Evolutionary conservation across 2,797 vertebrate genomes (phyloP).

Genomic region (Poliocrania exsul): DNA sequence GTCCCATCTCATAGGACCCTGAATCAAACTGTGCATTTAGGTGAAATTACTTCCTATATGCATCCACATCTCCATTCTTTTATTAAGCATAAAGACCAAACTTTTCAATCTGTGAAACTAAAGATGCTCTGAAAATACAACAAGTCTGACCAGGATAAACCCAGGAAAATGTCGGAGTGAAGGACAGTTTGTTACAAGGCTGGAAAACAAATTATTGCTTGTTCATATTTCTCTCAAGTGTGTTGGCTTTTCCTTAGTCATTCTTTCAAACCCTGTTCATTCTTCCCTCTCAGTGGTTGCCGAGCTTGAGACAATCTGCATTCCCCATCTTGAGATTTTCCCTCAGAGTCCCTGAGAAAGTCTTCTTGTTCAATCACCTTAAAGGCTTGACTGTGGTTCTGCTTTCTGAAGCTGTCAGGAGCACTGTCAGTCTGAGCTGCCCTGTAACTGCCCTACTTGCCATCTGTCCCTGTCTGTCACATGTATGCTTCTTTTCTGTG

Average conservation of each 20-base stretch:
- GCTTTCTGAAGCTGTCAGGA: constrained; percentile 18
- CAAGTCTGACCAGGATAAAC: background rate
- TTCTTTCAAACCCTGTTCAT: background rate
- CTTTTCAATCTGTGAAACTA: background rate
- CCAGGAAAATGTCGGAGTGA: background rate
- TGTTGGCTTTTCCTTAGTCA: background rate
- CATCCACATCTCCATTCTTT: background rate
- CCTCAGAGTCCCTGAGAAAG: background rate
- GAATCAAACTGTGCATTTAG: background rate
- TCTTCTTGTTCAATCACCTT: background rate
- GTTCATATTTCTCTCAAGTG: background rate
- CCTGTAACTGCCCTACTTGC: background rate
- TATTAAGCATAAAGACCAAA: background rate
- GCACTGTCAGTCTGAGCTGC: background rate
- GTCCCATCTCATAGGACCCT: background rate
- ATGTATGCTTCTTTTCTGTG: background rate
- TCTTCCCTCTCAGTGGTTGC: background rate
- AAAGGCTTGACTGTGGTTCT: background rate
- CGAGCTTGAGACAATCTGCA: background rate
- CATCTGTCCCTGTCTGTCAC: background rate
- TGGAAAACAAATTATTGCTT: background rate
- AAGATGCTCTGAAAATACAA: background rate
- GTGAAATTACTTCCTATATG: background rate
- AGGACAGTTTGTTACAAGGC: background rate
- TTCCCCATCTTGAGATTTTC: background rate